Base-by-base conservation (phyloP, 2,797 vertebrate genomes). In the Sebastes kiyomatsui region DNA sequence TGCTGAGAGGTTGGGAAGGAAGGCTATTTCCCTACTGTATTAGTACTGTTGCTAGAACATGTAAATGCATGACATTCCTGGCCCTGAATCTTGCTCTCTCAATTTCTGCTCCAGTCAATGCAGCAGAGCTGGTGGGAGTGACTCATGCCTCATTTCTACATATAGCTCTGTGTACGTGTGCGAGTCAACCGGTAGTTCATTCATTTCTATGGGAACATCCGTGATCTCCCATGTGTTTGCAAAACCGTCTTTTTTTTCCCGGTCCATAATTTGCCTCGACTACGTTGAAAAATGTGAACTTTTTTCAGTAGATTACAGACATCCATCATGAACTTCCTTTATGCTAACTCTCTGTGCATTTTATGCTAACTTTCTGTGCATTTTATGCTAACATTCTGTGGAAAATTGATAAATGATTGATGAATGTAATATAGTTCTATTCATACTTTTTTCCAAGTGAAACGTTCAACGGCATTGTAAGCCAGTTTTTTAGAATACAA, bases 1-100 rank as follows among this genome's bases (percentile, higher is more conserved):
- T 13, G 22, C 77, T 56, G 68, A 77, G 79, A 79, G 71, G 54
- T 82, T 79, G 1, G 4, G 65, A 42, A 60, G 18, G 77, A 67
- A 49, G 61, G 27, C 56, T 75, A n/a, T 75, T 35, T 71, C 68
- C 67, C 52, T 20, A 12, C 67, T 67, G 56, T 61, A 16, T 22
- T 14, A 49, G 65, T 14, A 23, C n/a, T 75, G 59, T 42, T 70
- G 59, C 25, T 54, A 23, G 42, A 71, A 75, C 35, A 67, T 54
- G 65, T 22, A 64, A 38, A 58, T 65, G 22, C 59, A 13, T 33
- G 30, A 72, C 30, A 49, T 20, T 4, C 4, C 27, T 32, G 46
- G 33, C 27, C 22, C 65, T 67, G 35, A 68, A 54, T 52, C 35
- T 22, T 35, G 20, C 59, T 65, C 14, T 80, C 22, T 67, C 3